A percentile compares a stretch with the other conserved stretches of the same genome.
Evolutionary conservation across 2,888 invertebrate species (phyloP).

Genomic region (Eupeodes luniger): DNA sequence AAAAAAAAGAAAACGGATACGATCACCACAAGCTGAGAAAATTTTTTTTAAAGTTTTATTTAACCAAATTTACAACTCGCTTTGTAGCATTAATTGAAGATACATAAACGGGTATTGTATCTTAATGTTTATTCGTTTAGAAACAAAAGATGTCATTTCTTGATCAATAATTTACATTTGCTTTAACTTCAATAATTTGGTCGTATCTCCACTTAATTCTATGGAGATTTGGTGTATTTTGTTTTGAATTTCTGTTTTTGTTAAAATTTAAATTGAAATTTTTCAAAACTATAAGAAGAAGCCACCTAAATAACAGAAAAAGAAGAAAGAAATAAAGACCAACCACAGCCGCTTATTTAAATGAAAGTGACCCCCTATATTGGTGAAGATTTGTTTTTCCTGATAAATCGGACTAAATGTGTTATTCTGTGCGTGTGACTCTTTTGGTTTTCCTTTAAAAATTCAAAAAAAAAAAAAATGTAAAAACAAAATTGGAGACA

Average conservation of each 20-base stretch:
- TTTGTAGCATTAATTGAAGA: background rate
- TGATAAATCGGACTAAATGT: constrained; percentile 55
- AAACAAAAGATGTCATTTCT: constrained; percentile 42
- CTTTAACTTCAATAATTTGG: constrained; percentile 43
- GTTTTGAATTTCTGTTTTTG: background rate
- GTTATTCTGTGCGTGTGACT: constrained; percentile 72
- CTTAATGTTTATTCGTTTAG: constrained; percentile 38
- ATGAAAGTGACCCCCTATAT: constrained; percentile 59
- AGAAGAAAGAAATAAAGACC: background rate
- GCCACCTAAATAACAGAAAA: background rate
- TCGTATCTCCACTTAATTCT: constrained; percentile 45
- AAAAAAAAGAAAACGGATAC: background rate
- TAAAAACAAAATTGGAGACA: background rate
- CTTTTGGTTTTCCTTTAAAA: constrained; percentile 7
- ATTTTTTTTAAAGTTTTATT: background rate
- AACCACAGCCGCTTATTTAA: constrained; percentile 26
- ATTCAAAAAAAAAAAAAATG: constrained; percentile 21
- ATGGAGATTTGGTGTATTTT: background rate
- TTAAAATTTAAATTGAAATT: constrained; percentile 2
- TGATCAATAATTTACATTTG: constrained; percentile 53
- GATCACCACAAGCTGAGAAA: constrained; percentile 46
- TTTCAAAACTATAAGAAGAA: background rate
- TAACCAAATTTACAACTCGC: constrained; percentile 11
- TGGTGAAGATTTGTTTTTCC: constrained; percentile 22
- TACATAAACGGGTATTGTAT: background rate